Conservation (phyloP, 1,140 invertebrate genomes). For the Saccostrea echinata region DNA sequence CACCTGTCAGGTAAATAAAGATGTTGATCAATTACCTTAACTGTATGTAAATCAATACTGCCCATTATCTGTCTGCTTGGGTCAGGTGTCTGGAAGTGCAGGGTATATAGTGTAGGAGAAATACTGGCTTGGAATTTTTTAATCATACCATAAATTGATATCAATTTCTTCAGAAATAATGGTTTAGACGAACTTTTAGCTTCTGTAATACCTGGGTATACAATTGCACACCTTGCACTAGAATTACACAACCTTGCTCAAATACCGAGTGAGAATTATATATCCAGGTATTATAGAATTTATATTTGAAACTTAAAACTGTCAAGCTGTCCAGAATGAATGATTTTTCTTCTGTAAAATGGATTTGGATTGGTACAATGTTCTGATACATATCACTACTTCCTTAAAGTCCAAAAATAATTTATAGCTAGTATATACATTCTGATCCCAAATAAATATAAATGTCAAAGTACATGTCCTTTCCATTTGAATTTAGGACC, state of each 20-base stretch:
- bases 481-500: constrained; percentile 4
- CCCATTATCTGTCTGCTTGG: constrained; percentile 11
- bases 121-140: background rate
- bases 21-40: constrained; percentile 27
- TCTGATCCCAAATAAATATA: background rate
- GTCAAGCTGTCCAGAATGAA: background rate
- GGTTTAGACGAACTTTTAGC: background rate
- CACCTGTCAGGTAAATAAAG: background rate
- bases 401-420: background rate
- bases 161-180: background rate
- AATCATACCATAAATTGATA: constrained; percentile 5
- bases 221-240: background rate
- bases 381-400: background rate
- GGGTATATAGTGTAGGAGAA: background rate
- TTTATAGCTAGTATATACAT: background rate
- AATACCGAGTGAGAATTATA: background rate
- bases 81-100: background rate
- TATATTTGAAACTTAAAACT: background rate
- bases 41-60: constrained; percentile 7
- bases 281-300: background rate
- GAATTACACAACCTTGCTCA: background rate
- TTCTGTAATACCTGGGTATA: background rate
- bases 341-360: background rate
- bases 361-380: background rate
- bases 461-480: background rate